These are phyloP conservation scores for Lophotis ruficrista DNA, from an alignment of 2,113 vertebrate genomes.

Conservation along the genomic window DNA sequence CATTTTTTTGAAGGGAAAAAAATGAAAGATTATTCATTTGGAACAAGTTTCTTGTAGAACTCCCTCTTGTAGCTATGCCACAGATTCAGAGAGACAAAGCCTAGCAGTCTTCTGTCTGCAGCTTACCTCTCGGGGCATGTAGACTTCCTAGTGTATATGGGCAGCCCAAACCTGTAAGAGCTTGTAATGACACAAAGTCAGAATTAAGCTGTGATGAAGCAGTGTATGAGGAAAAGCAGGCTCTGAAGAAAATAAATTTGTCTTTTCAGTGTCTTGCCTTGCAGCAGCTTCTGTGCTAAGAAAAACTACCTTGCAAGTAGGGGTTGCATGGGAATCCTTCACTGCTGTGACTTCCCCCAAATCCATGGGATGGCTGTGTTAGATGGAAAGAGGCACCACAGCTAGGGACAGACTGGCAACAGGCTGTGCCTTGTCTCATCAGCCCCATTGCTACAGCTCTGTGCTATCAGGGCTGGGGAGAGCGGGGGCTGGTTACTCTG, in stretches of 20 bases:
- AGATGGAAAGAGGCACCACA: background rate
- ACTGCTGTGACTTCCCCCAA: background rate
- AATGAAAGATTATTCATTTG: background rate
- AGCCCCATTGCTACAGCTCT: accelerated
- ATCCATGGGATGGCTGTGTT: background rate
- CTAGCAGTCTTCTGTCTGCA: accelerated
- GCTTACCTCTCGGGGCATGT: background rate
- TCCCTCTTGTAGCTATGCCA: background rate
- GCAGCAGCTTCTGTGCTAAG: background rate
- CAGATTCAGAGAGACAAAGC: background rate
- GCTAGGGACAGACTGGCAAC: background rate
- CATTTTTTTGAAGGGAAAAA: background rate
- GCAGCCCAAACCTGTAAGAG: background rate
- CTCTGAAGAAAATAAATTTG: background rate
- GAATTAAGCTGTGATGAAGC: background rate
- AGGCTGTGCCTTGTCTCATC: background rate
- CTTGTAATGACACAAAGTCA: background rate
- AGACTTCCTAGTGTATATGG: background rate
- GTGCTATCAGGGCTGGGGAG: background rate
- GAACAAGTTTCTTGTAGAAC: background rate
- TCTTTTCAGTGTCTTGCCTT: background rate
- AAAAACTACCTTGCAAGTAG: background rate
- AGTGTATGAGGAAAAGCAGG: background rate
- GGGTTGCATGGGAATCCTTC: background rate
- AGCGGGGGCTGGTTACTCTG: accelerated